Conservation (phyloP, 2,888 invertebrate genomes). For the Barypeithes pellucidus region DNA sequence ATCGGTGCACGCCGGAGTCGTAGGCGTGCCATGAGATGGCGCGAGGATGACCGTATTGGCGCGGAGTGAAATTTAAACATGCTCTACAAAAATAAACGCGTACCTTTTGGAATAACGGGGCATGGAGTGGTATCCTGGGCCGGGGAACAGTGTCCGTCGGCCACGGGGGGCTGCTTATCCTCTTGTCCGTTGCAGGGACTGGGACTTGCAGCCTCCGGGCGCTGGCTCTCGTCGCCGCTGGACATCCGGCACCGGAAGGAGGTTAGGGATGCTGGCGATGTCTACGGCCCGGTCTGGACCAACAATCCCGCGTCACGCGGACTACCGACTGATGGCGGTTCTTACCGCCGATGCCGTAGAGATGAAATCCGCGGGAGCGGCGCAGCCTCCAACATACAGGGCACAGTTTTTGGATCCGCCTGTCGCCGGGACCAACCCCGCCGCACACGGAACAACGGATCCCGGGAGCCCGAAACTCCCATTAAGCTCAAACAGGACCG, state of each 20-base stretch:
- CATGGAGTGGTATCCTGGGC: slow-evolving; percentile 60
- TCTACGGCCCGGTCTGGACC: slow-evolving; percentile 57
- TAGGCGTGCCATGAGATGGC: slow-evolving; percentile 42
- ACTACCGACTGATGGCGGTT: slow-evolving; percentile 62
- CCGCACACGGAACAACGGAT: slow-evolving; percentile 56
- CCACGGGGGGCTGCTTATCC: slow-evolving; percentile 61
- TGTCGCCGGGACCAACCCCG: slow-evolving; percentile 59
- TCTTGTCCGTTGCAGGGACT: slow-evolving; percentile 51
- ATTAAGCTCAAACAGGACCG: slow-evolving; percentile 53
- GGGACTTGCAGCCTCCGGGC: slow-evolving; percentile 47
- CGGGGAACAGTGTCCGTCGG: slow-evolving; percentile 70
- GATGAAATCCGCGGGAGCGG: slow-evolving; percentile 62
- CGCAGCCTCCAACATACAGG: slow-evolving; percentile 70
- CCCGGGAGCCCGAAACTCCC: slow-evolving; percentile 57
- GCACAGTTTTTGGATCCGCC: slow-evolving; percentile 58
- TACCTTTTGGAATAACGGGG: slow-evolving; percentile 47
- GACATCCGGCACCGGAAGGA: slow-evolving; percentile 53
- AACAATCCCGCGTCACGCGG: slow-evolving; percentile 66
- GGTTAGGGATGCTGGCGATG: slow-evolving; percentile 55
- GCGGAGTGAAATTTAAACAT: slow-evolving; percentile 45
- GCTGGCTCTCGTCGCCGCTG: slow-evolving; percentile 49
- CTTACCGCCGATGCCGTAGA: slow-evolving; percentile 64
- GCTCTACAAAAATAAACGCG: slow-evolving; percentile 33
- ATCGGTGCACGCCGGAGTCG: slow-evolving; percentile 20
- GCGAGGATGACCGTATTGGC: slow-evolving; percentile 40